Conservation (phyloP, 2,888 invertebrate genomes). For the Baronia brevicornis region DNA sequence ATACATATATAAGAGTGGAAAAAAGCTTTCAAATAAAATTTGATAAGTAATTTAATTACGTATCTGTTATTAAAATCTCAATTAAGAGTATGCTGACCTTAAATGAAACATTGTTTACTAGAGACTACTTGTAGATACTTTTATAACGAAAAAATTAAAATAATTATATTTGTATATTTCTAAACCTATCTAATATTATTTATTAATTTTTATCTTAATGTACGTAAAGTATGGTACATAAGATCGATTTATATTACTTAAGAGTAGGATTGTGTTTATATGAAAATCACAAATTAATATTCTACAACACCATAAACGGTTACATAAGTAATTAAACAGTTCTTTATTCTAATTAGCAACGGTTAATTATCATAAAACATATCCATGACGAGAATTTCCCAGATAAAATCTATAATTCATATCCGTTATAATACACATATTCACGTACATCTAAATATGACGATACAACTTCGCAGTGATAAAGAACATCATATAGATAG, state of each 20-base stretch:
- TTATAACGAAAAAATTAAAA: neutral
- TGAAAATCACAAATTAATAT: slow-evolving; percentile 4
- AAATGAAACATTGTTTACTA: neutral
- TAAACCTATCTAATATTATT: too few relatives aligned
- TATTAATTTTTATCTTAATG: too few relatives aligned
- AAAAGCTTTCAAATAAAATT: too few relatives aligned
- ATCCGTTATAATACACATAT: too few relatives aligned
- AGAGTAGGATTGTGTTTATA: too few relatives aligned
- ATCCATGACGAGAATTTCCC: slow-evolving; percentile 38
- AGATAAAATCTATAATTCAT: slow-evolving; percentile 50
- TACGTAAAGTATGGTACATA: too few relatives aligned
- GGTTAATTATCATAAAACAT: slow-evolving; percentile 50
- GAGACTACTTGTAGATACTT: neutral
- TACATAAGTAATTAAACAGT: slow-evolving; percentile 38
- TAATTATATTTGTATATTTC: slow-evolving; percentile 4
- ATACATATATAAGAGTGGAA: too few relatives aligned
- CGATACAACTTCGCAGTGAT: slow-evolving; percentile 14
- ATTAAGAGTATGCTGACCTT: neutral
- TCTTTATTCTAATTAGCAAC: slow-evolving; percentile 40
- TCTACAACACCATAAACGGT: slow-evolving; percentile 40
- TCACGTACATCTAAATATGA: too few relatives aligned
- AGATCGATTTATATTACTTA: too few relatives aligned
- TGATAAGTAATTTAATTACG: too few relatives aligned
- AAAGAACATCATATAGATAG: slow-evolving; percentile 35
- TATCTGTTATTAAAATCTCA: too few relatives aligned